Conservation (phyloP, 2,797 vertebrate species). For the Rhinella marina region DNA sequence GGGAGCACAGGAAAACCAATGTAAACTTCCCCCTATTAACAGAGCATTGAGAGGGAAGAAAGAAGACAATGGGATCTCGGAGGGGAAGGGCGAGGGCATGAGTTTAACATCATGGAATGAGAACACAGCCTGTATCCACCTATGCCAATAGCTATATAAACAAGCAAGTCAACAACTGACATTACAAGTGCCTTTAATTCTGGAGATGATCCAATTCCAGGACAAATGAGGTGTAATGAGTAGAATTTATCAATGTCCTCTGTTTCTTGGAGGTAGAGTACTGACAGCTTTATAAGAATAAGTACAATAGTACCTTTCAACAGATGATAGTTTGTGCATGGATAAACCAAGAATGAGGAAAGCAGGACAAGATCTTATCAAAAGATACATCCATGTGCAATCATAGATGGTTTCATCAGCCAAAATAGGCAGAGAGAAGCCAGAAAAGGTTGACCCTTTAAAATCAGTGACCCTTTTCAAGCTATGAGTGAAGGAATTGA, state of each 20-base stretch:
- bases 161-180: slow-evolving; percentile 23
- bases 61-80: slow-evolving; percentile 50
- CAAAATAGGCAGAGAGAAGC: not conserved
- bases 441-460: not conserved
- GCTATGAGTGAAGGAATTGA: too few relatives aligned
- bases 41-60: slow-evolving; percentile 40
- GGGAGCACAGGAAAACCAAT: slow-evolving; percentile 55
- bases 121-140: slow-evolving; percentile 33
- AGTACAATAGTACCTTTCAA: slow-evolving; percentile 46
- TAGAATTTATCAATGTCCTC: slow-evolving; percentile 42
- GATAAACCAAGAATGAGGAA: slow-evolving; percentile 24
- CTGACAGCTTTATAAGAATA: slow-evolving; percentile 49
- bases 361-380: slow-evolving; percentile 36
- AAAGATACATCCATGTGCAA: not conserved
- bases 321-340: slow-evolving; percentile 15
- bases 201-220: slow-evolving; percentile 39
- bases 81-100: slow-evolving; percentile 30
- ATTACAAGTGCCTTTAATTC: slow-evolving; percentile 21
- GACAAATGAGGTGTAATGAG: slow-evolving; percentile 47
- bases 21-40: slow-evolving; percentile 60
- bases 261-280: slow-evolving; percentile 31
- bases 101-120: slow-evolving; percentile 19
- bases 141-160: slow-evolving; percentile 20
- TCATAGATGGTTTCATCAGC: not conserved
- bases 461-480: too few relatives aligned